Evolutionary conservation across 2,888 invertebrate genomes (phyloP), one percentile per base, ranked within the genome.

Genomic region (Alcis repandata): DNA sequence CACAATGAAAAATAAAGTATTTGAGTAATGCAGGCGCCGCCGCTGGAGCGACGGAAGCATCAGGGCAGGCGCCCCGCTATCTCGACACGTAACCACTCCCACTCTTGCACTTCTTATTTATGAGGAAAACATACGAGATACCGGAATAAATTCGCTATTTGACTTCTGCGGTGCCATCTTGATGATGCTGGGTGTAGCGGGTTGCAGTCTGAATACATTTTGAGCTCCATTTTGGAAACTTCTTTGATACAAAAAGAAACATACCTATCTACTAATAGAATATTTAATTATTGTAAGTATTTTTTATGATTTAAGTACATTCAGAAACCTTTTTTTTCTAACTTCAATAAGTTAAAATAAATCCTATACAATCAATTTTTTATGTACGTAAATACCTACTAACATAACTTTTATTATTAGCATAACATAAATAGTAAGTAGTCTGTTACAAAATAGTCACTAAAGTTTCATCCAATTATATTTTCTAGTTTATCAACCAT

Each of bases 21-120:
- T 82, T 80, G 73, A 76, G 84, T 86, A 86, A 88, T 87, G 87
- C 84, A 84, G 78, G 79, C 79, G 74, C 77, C 79, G 80, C 79
- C 78, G 73, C 79, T 74, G 79, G 79, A 41, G 77, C 72, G 77
- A 73, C 84, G 84, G 86, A 87, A 87, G 81, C 83, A 83, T 86
- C 84, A 83, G 81, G 79, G 81, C 80, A 81, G 80, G 80, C 81
- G 85, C 82, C 82, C 79, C 77, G 84, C 84, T 91, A 90, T 90
- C 91, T 90, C 88, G 89, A 89, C 90, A 85, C 82, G 83, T 78
- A 77, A 81, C 82, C 83, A 84, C 85, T 86, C 81, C 83, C 83
- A 83, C 80, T 84, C 80, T 76, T 84, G 83, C 84, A 80, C 78
- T 82, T 79, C 78, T 87, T 87, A 87, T 89, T 90, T 87, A 85